Conservation (phyloP, 2,888 invertebrate genomes). For the Mayetiola destructor region DNA sequence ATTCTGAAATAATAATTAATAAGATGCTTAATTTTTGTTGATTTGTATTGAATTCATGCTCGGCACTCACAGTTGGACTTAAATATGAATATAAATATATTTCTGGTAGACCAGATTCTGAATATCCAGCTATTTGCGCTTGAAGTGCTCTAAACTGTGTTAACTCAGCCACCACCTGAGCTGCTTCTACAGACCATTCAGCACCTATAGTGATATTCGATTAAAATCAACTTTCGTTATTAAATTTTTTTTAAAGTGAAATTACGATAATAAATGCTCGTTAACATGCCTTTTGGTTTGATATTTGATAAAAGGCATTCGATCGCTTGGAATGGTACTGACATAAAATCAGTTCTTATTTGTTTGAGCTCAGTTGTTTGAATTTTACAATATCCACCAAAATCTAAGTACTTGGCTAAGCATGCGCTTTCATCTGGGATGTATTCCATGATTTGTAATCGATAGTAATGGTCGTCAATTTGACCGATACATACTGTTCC, state of each 20-base stretch:
- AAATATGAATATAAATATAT: conserved; percentile 66
- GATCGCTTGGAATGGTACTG: conserved; percentile 91
- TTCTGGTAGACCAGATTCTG: conserved; percentile 61
- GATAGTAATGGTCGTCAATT: conserved; percentile 68
- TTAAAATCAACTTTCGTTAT: conserved; percentile 2
- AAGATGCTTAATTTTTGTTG: background rate
- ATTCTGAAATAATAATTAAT: conserved; percentile 44
- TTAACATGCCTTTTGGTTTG: conserved; percentile 53
- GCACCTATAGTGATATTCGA: conserved; percentile 29
- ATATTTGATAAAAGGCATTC: conserved; percentile 89
- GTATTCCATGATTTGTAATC: conserved; percentile 62
- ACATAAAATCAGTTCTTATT: conserved; percentile 85
- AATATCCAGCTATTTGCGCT: conserved; percentile 76
- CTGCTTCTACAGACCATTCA: conserved; percentile 65
- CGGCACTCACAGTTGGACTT: conserved; percentile 49
- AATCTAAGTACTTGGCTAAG: conserved; percentile 82
- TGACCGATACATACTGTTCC: conserved; percentile 83
- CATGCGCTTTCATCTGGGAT: conserved; percentile 56
- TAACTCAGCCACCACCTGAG: conserved; percentile 59
- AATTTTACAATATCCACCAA: conserved; percentile 80
- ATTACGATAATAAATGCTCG: background rate
- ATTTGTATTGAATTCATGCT: background rate
- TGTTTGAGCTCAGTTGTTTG: conserved; percentile 68
- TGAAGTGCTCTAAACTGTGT: conserved; percentile 72
- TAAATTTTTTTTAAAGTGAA: background rate